Base-by-base conservation (phyloP, 1,140 invertebrate genomes). In the Conopomorpha cramerella region DNA sequence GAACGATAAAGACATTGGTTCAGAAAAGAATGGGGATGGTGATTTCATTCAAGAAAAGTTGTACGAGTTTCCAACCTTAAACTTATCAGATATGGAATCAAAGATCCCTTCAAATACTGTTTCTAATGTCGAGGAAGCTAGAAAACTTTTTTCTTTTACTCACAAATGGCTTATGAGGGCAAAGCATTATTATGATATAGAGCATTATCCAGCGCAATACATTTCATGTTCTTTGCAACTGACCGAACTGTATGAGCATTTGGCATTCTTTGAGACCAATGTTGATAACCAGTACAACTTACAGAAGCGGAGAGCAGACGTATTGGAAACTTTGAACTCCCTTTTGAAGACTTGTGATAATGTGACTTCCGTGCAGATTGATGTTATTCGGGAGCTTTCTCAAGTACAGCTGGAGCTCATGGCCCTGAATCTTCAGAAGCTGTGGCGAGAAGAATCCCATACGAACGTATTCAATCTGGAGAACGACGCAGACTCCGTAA, bases 201-300 rank as follows among this genome's bases (percentile, higher is more conserved):
- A 88, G 48, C 82, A 85, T 41, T 81, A 84, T 54, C 86, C 87
- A 7, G 78, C 82, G 27, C 85, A 90, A 46, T 85, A 88, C 53
- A 82, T 88, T 30, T 83, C 87, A 37, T 79, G 86, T 29, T 78
- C 84, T 1, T 77, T 88, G 43, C 87, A 90, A 61, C 76, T 86
- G 18, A 88, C 85, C 38, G 81, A 84, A 42, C 55, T 88, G 1
- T 90, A 84, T 51, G 84, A 86, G 53, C 78, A 81, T 47, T 59
- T 90, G 25, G 81, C 85, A 1, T 84, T 85, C 49, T 90, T 87
- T 70, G 88, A 90, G 60, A 55, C 76, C 8, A 82, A 85, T 46
- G 61, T 84, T 25, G 86, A 87, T 37, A 79, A 80, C 34, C 82
- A 86, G 54, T 88, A 87, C 53, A 83, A 81, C 41, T 84, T 89